Conservation (phyloP, 2,797 vertebrate genomes). For the Decapterus maruadsi region DNA sequence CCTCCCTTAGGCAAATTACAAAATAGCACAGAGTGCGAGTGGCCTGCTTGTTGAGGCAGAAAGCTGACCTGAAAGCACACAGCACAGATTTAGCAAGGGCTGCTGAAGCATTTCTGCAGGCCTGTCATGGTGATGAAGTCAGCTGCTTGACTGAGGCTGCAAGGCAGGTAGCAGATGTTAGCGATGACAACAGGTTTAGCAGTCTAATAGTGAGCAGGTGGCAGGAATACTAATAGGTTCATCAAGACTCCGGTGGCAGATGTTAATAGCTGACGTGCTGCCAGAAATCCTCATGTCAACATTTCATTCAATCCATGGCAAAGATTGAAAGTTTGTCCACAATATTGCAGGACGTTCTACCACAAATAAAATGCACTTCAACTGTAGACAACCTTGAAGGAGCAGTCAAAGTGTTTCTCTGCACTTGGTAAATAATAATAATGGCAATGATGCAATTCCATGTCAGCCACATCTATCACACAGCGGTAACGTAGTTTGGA, state of each 20-base stretch:
- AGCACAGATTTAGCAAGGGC: conserved; percentile 10
- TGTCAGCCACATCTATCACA: neutral
- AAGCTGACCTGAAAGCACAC: conserved; percentile 57
- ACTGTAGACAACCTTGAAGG: neutral
- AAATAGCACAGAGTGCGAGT: conserved; percentile 47
- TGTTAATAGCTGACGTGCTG: conserved; percentile 22
- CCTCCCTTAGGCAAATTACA: conserved; percentile 46
- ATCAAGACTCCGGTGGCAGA: conserved; percentile 33
- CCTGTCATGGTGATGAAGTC: conserved; percentile 2
- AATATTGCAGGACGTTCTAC: neutral
- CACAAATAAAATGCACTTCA: neutral
- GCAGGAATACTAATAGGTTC: conserved; percentile 27
- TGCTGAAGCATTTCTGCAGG: conserved; percentile 35
- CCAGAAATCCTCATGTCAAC: neutral
- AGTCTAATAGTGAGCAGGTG: conserved; percentile 33
- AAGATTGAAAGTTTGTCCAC: conserved; percentile 4
- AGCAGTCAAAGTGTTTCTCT: neutral
- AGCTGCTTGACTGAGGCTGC: conserved; percentile 3
- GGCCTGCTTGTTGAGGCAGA: conserved; percentile 55
- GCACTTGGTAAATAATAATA: no score
- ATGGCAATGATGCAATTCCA: neutral
- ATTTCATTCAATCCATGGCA: conserved; percentile 9
- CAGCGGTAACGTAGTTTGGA: neutral
- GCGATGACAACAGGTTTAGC: conserved; percentile 27
- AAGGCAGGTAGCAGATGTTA: conserved; percentile 49